Conservation (phyloP, 2,888 invertebrate genomes). For the Dyspetes luteomarginatus region DNA sequence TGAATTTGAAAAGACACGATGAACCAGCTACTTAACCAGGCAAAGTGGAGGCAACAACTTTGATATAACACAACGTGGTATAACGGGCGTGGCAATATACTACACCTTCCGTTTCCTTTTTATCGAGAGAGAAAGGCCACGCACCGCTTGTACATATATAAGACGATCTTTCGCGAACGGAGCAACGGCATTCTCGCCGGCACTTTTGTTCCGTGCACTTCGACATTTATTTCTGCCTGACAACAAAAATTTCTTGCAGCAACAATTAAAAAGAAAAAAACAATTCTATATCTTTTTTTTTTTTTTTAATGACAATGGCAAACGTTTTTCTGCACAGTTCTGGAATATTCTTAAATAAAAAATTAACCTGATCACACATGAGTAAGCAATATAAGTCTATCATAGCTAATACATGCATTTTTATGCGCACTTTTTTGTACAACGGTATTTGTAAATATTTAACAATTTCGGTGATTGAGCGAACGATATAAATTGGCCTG, state of each 20-base stretch:
- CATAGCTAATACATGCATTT: too few species aligned
- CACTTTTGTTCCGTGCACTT: slow-evolving; percentile 23
- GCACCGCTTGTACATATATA: background rate
- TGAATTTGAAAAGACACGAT: background rate
- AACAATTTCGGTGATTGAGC: slow-evolving; percentile 28
- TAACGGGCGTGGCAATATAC: slow-evolving; percentile 40
- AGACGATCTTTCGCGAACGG: slow-evolving; percentile 18
- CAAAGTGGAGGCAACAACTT: background rate
- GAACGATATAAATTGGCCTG: slow-evolving; percentile 27
- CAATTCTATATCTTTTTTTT: too few species aligned
- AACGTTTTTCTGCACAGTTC: too few species aligned
- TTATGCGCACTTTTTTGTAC: background rate
- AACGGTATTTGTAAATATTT: slow-evolving; percentile 28
- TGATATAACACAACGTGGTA: slow-evolving; percentile 21
- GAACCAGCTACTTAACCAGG: slow-evolving; percentile 8
- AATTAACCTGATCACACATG: too few species aligned
- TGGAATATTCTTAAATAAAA: too few species aligned
- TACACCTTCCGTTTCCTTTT: slow-evolving; percentile 54
- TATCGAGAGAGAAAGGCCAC: slow-evolving; percentile 57
- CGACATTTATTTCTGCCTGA: background rate
- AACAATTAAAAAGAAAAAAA: too few species aligned
- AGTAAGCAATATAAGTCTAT: too few species aligned
- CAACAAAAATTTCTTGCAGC: background rate
- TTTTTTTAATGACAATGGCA: too few species aligned
- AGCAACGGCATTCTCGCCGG: slow-evolving; percentile 36